Percentiles rank a stretch among this genome's conserved stretches.
These are phyloP conservation scores for Atrichornis clamosus DNA, from an alignment of 2,113 vertebrate species.

Conservation along the genomic window DNA sequence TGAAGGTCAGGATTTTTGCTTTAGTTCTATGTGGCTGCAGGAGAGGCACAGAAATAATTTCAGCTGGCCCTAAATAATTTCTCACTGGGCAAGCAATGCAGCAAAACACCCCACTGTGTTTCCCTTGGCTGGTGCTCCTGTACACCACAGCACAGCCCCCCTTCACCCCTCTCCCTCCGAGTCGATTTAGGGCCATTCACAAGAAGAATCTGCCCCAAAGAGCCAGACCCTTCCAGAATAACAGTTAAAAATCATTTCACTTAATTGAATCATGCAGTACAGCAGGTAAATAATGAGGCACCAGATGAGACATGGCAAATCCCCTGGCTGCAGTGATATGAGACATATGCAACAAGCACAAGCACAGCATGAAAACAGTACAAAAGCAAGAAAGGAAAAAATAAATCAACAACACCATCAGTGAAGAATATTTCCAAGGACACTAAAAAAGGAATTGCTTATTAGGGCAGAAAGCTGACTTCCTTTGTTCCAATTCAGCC, in stretches of 20 bases:
- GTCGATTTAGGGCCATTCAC: not conserved
- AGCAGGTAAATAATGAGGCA: not conserved
- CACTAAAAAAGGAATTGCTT: not conserved
- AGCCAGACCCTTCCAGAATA: not conserved
- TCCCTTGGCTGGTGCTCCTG: not conserved
- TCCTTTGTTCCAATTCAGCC: not conserved
- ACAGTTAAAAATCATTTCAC: not conserved
- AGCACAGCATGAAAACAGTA: not conserved
- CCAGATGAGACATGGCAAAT: not conserved
- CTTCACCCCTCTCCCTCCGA: not conserved
- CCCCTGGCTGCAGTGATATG: not conserved
- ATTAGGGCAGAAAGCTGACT: not conserved
- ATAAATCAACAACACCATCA: not conserved
- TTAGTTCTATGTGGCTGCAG: not conserved
- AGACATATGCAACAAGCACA: not conserved
- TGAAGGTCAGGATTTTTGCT: constrained; percentile 72
- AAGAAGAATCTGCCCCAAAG: not conserved
- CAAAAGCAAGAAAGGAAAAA: not conserved
- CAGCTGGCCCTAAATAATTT: not conserved
- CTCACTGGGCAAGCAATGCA: not conserved
- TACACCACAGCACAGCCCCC: not conserved
- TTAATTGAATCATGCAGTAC: not conserved
- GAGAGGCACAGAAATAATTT: not conserved
- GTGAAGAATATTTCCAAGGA: not conserved
- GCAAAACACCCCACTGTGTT: not conserved